These are phyloP conservation scores for Irena cyanogastra DNA, from an alignment of 2,113 vertebrate species.

Conservation along the genomic window DNA sequence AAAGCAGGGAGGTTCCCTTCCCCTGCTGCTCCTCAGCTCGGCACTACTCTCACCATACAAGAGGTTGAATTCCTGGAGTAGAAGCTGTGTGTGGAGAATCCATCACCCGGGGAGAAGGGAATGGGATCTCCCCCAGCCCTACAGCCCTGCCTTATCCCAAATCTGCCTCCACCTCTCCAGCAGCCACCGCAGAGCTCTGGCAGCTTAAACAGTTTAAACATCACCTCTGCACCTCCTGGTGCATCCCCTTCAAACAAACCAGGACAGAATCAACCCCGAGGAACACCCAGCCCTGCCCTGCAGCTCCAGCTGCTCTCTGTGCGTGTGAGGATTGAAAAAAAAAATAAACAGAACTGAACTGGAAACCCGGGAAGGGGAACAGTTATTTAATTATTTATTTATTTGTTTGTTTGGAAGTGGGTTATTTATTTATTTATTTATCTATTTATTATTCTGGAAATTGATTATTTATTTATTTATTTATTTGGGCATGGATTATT, in stretches of 20 bases:
- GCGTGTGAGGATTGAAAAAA: background rate
- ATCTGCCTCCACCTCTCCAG: background rate
- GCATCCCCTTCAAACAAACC: background rate
- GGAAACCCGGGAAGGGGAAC: background rate
- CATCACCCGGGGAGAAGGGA: background rate
- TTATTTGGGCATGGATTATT: background rate
- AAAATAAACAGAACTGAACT: constrained; percentile 35
- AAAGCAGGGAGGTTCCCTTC: background rate
- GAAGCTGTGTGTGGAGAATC: background rate
- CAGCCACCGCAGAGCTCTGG: background rate
- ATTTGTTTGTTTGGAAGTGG: background rate
- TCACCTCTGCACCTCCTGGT: background rate
- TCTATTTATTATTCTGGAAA: background rate
- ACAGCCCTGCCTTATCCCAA: background rate
- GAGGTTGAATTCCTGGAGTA: background rate
- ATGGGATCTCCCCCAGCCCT: background rate
- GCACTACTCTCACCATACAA: background rate
- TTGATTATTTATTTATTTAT: background rate
- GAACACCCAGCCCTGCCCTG: background rate
- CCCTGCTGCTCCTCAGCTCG: background rate
- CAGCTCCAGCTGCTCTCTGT: background rate
- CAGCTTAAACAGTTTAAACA: background rate
- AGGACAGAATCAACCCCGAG: background rate
- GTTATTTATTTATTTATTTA: background rate
- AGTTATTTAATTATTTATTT: background rate